Base-by-base conservation (phyloP, 2,797 vertebrate species). In the Darevskia nairensis region DNA sequence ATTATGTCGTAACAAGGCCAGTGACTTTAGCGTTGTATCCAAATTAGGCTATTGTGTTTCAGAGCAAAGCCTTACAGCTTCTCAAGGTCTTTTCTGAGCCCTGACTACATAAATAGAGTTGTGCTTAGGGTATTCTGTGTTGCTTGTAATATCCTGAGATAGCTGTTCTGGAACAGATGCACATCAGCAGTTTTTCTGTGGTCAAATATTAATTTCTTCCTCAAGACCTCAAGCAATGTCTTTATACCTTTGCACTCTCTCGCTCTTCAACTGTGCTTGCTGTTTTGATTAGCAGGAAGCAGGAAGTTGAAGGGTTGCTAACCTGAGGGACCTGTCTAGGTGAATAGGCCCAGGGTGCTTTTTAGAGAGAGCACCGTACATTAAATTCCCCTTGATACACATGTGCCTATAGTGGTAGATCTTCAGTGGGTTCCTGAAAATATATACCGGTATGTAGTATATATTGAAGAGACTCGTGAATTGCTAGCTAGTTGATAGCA, bases 101-200 rank as follows among this genome's bases (percentile, higher is more conserved):
- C 2, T 19, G 15, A 8, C 61, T 35, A 44, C 80, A 41, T 44
- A 29, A 7, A 59, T 19, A 79, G 50, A 64, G 59, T 19, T 72
- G 15, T 80, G 87, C 72, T 71, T 80, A 66, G 39, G 74, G 72
- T 50, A 46, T 69, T 50, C 82, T 8, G 6, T 6, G 50, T 50
- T 61, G 15, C 68, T 80, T 79, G 41, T 80, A 32, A 72, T 72
- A 80, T 74, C 50, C 46, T 64, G 25, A 8, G 55, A 46, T 82
- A 76, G 55, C 84, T 25, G 11, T 35, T 74, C 19, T 29, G 59
- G 78, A 66, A 29, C 78, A 80, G 3, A 17, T n/a, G 29, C 32
- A 11, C 87, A 82, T 90, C 86, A 87, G 89, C 78, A 86, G 39
- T 90, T 90, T 86, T 0, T 32, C 89, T 90, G 92, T 88, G 80